Conservation (phyloP, 2,797 vertebrate genomes). For the Synanceia verrucosa region DNA sequence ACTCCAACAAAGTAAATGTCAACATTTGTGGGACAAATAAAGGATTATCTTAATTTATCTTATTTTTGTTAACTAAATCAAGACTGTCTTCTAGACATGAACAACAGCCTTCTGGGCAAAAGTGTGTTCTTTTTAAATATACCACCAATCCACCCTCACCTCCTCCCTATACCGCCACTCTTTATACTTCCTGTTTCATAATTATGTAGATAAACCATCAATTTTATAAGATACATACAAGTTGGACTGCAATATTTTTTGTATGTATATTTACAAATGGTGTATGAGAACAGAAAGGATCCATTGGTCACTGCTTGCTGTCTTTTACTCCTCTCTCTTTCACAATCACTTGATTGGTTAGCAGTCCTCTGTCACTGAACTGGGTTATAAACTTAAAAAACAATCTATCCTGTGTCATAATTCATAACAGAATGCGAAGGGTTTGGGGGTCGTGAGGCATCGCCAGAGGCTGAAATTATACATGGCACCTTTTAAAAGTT, state of each 20-base stretch:
- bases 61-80: too few species aligned
- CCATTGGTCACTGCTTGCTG: not conserved
- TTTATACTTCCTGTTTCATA: not conserved
- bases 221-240: not conserved
- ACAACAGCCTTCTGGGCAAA: not conserved
- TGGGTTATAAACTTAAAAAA: constrained; percentile 74
- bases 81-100: not conserved
- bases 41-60: too few species aligned
- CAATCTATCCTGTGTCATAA: constrained; percentile 70
- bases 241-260: not conserved
- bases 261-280: too few species aligned
- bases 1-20: too few species aligned
- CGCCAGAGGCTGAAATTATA: constrained; percentile 75
- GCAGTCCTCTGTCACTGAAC: constrained; percentile 56
- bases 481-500: constrained; percentile 73
- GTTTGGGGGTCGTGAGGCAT: constrained; percentile 36
- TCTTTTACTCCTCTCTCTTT: not conserved
- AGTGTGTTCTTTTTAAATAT: not conserved
- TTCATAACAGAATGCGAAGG: constrained; percentile 66
- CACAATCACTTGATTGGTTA: constrained; percentile 57
- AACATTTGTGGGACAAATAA: too few species aligned
- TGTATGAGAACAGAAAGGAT: not conserved
- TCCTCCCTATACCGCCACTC: not conserved
- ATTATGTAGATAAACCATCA: not conserved
- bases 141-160: not conserved